Percentiles rank a stretch among this genome's conserved stretches.
Evolutionary conservation across 2,888 invertebrate genomes (phyloP).

Genomic region (Nysson spinosus): DNA sequence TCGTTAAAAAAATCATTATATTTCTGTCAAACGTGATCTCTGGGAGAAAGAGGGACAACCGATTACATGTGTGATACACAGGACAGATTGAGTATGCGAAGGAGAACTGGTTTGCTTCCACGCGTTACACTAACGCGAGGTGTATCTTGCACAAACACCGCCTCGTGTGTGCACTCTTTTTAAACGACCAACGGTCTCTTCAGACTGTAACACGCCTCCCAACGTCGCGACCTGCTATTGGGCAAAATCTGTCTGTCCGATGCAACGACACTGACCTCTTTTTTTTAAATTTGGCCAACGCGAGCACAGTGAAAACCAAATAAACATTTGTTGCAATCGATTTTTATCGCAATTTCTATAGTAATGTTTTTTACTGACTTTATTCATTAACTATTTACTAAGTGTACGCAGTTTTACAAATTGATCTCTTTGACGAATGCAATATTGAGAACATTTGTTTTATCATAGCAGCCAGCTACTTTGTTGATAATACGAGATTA

Average conservation of each 20-base stretch:
- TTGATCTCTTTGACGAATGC: background rate
- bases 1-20: constrained; percentile 19
- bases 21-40: constrained; percentile 35
- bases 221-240: constrained; percentile 12
- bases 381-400: too few species aligned
- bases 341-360: too few species aligned
- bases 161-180: constrained; percentile 8
- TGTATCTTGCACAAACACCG: constrained; percentile 27
- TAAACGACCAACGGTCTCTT: constrained; percentile 13
- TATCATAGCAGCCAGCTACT: too few species aligned
- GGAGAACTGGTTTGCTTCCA: constrained; percentile 52
- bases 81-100: constrained; percentile 46
- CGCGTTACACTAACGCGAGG: constrained; percentile 34
- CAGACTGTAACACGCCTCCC: constrained; percentile 14
- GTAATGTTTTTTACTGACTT: too few species aligned
- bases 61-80: constrained; percentile 21
- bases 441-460: background rate
- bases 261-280: constrained; percentile 24
- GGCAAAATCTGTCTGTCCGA: background rate
- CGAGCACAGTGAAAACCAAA: background rate
- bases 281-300: constrained; percentile 32
- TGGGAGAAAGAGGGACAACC: constrained; percentile 39
- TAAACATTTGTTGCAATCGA: too few species aligned
- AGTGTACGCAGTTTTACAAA: background rate
- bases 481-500: too few species aligned